Evolutionary conservation across 2,888 invertebrate genomes (phyloP).

Genomic region (Hyles lineata): DNA sequence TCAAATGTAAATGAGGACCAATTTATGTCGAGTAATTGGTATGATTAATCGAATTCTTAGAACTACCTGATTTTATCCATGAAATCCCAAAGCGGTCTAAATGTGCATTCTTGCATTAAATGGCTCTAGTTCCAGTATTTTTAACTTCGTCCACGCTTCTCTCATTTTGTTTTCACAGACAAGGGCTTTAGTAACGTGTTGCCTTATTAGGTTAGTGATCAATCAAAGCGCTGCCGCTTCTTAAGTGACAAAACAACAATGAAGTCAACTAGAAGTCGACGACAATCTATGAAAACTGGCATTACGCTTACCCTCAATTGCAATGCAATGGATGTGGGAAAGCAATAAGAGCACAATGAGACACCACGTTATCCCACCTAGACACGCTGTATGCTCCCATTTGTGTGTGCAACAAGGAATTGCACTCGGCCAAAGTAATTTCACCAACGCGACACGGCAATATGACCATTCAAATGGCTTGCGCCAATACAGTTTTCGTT

Average conservation of each 20-base stretch:
- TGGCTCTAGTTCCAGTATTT: no score
- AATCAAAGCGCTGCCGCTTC: neutral
- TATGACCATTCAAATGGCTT: conserved; percentile 1
- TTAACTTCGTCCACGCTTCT: no score
- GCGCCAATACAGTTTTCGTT: conserved; percentile 4
- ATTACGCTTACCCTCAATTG: neutral
- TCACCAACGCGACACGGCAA: neutral
- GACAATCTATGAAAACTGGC: neutral
- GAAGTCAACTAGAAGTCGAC: neutral
- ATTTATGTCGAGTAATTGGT: no score
- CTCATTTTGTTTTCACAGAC: no score
- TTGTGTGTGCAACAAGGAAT: neutral
- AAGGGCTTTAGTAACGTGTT: no score
- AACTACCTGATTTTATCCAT: no score
- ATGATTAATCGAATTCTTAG: neutral
- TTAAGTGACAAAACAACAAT: neutral
- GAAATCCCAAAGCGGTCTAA: no score
- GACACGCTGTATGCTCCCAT: neutral
- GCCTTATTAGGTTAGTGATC: neutral
- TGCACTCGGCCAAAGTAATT: neutral
- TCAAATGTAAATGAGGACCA: no score
- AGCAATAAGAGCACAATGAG: neutral
- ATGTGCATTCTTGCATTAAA: no score
- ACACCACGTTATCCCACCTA: neutral
- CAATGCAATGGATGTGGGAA: conserved; percentile 6